These are phyloP conservation scores for Diuraphis noxia DNA, from an alignment of 1,140 invertebrate genomes.

Conservation along the genomic window DNA sequence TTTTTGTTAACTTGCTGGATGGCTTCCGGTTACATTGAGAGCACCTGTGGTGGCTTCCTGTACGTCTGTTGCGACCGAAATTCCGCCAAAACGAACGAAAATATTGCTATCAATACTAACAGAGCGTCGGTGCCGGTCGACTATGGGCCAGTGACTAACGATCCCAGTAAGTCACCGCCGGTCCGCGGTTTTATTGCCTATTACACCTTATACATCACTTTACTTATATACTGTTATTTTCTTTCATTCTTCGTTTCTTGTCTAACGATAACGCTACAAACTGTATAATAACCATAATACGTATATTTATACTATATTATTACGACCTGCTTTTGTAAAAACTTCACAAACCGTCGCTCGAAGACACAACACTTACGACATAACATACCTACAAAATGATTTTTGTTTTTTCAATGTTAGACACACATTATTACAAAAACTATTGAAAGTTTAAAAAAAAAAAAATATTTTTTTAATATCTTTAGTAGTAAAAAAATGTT, in stretches of 20 bases:
- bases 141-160: conserved; percentile 74
- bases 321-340: neutral
- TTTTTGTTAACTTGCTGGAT: conserved; percentile 93
- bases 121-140: conserved; percentile 57
- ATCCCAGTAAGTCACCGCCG: conserved; percentile 68
- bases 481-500: neutral
- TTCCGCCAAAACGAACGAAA: conserved; percentile 70
- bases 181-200: conserved; percentile 22
- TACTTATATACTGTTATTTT: neutral
- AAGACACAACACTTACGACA: neutral
- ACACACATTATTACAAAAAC: neutral
- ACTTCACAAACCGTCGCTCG: neutral
- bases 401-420: neutral
- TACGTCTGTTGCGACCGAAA: conserved; percentile 85
- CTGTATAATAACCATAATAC: neutral
- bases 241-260: neutral
- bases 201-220: conserved; percentile 18
- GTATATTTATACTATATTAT: neutral
- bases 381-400: neutral
- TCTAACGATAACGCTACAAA: conserved; percentile 2
- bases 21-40: conserved; percentile 82
- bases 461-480: too few relatives aligned
- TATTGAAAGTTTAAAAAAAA: neutral
- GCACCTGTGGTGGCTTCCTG: conserved; percentile 78
- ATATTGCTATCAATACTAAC: conserved; percentile 63